phyloP scores from a whole-genome alignment of 2,888 invertebrate species.

The Cantharis lateralis region DNA sequence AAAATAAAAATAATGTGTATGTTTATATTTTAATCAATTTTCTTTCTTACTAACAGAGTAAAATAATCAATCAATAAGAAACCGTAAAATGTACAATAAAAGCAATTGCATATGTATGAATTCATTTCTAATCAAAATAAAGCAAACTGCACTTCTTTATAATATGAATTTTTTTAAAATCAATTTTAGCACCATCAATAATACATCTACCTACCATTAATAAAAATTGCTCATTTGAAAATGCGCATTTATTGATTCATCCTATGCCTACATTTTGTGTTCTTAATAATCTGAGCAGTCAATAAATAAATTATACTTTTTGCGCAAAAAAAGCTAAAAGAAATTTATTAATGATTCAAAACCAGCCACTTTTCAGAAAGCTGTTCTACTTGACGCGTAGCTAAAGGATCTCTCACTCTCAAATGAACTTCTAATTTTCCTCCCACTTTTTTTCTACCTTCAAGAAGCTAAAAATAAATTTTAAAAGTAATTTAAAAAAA shows the following conservation, averaged over 20 bases:
- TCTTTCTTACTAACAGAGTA: background rate
- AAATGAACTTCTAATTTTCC: conserved; percentile 90
- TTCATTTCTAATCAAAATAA: background rate
- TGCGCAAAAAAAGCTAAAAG: background rate
- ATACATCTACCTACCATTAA: background rate
- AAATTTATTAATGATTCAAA: conserved; percentile 62
- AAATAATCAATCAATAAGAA: background rate
- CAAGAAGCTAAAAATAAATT: conserved; percentile 74
- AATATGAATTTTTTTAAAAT: background rate
- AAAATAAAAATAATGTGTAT: background rate
- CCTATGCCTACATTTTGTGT: background rate
- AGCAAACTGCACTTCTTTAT: background rate
- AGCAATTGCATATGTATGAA: background rate
- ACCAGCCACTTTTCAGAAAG: conserved; percentile 92
- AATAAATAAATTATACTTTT: background rate
- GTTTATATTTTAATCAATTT: background rate
- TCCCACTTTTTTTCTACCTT: conserved; percentile 84
- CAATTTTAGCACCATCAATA: background rate
- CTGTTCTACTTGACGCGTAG: conserved; percentile 87
- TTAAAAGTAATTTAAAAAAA: background rate
- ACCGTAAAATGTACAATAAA: background rate
- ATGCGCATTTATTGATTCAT: background rate
- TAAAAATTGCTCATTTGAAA: background rate
- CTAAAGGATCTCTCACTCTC: conserved; percentile 83
- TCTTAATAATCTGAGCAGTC: background rate